Conservation (phyloP, 2,888 invertebrate species). For the Pterostichus madidus region DNA sequence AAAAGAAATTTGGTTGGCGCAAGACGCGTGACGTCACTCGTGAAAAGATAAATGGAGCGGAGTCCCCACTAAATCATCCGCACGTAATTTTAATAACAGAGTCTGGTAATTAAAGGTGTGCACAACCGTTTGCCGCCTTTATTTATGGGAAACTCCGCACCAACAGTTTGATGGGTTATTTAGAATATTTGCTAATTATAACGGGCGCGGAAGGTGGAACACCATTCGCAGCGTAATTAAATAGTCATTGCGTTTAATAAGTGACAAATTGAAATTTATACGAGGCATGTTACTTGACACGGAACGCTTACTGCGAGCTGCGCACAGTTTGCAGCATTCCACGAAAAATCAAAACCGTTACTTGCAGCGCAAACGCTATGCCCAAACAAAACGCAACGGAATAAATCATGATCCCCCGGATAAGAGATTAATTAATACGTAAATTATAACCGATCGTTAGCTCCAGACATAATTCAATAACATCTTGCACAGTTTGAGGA, state of each 20-base stretch:
- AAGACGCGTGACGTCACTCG: conserved; percentile 12
- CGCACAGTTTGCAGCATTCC: conserved; percentile 3
- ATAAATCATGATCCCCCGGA: conserved; percentile 41
- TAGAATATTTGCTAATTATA: conserved; percentile 67
- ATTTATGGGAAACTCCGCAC: conserved; percentile 64
- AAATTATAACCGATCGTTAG: conserved; percentile 38
- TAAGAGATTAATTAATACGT: conserved; percentile 41
- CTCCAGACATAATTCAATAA: conserved; percentile 18
- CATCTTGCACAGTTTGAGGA: not conserved
- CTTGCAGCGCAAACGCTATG: no score
- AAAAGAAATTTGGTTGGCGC: conserved; percentile 1
- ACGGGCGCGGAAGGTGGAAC: conserved; percentile 58
- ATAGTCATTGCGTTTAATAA: conserved; percentile 65
- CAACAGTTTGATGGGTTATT: conserved; percentile 65
- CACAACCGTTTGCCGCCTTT: conserved; percentile 66
- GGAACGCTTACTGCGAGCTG: conserved; percentile 7
- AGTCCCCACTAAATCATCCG: conserved; percentile 64
- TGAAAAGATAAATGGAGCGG: conserved; percentile 58
- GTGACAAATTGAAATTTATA: conserved; percentile 66
- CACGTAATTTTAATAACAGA: conserved; percentile 67
- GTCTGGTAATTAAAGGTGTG: conserved; percentile 65
- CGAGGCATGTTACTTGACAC: conserved; percentile 28
- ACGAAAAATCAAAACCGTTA: conserved; percentile 3
- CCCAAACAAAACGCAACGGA: not conserved
- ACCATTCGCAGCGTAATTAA: conserved; percentile 61